Evolutionary conservation across 2,113 vertebrate species (phyloP).

Genomic region (Gadus macrocephalus): DNA sequence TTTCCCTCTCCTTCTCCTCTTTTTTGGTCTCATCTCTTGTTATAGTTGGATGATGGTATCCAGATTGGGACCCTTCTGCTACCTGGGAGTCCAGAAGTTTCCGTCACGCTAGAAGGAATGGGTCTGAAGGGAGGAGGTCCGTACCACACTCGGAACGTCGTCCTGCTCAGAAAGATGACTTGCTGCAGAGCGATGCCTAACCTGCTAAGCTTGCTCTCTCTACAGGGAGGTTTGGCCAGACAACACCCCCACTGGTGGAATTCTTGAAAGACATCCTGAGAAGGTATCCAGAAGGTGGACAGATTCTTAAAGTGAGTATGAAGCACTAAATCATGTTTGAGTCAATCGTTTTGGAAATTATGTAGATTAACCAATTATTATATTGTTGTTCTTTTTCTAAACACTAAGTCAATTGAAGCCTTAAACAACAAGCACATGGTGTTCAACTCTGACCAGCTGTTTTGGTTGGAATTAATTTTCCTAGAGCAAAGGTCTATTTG

Average conservation of each 20-base stretch:
- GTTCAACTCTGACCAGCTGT: too few relatives aligned
- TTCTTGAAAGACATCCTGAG: slow-evolving; percentile 97
- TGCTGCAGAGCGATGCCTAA: not conserved
- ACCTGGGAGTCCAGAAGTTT: slow-evolving; percentile 73
- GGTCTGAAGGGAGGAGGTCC: slow-evolving; percentile 94
- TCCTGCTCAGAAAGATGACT: not conserved
- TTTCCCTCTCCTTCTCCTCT: not conserved
- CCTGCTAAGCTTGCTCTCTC: slow-evolving; percentile 12
- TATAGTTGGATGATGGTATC: slow-evolving; percentile 72
- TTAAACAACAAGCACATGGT: too few relatives aligned
- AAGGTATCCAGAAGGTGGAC: slow-evolving; percentile 96
- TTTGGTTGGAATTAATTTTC: too few relatives aligned
- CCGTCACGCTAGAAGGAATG: slow-evolving; percentile 82
- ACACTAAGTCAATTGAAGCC: too few relatives aligned
- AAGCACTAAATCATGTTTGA: not conserved
- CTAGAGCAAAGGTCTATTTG: too few relatives aligned
- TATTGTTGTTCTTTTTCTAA: too few relatives aligned
- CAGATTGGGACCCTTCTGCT: slow-evolving; percentile 76
- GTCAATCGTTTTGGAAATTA: not conserved
- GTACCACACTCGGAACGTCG: slow-evolving; percentile 1
- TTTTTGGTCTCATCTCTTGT: not conserved
- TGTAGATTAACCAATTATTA: too few relatives aligned
- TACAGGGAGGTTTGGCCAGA: slow-evolving; percentile 95
- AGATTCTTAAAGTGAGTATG: slow-evolving; percentile 90
- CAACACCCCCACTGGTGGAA: slow-evolving; percentile 94